These are phyloP conservation scores for Phortica okadai DNA, from an alignment of 2,888 invertebrate genomes.

Conservation along the genomic window DNA sequence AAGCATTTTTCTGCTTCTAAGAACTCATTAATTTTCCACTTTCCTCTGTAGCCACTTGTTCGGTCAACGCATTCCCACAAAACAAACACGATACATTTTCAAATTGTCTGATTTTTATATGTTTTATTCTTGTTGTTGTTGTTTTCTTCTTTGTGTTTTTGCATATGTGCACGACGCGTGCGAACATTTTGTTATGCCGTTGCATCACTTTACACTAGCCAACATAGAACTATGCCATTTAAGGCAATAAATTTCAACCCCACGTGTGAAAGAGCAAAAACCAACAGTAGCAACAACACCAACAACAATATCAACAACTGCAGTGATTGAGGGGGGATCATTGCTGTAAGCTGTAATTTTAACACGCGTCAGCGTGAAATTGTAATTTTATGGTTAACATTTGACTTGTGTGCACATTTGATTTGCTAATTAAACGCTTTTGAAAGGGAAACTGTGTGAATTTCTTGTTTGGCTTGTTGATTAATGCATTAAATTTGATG, in stretches of 20 bases:
- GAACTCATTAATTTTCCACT: conserved; percentile 50
- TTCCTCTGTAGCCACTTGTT: conserved; percentile 46
- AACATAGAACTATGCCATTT: conserved; percentile 39
- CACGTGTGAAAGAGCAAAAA: conserved; percentile 47
- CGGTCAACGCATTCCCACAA: conserved; percentile 56
- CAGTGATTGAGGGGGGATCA: conserved; percentile 3
- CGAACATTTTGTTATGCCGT: conserved; percentile 47
- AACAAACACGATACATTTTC: conserved; percentile 54
- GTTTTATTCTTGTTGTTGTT: not conserved
- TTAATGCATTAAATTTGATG: not conserved
- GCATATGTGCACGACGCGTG: conserved; percentile 59
- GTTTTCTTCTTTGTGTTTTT: conserved; percentile 43
- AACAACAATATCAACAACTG: conserved; percentile 34
- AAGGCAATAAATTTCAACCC: conserved; percentile 65
- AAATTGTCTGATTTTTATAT: not conserved
- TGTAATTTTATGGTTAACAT: conserved; percentile 46
- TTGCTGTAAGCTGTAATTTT: conserved; percentile 37
- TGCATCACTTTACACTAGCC: conserved; percentile 37
- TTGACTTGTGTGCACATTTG: not conserved
- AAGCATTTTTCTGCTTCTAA: conserved; percentile 47
- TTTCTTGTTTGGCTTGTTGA: too few species aligned
- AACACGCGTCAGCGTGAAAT: conserved; percentile 43
- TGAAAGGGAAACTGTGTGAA: not conserved
- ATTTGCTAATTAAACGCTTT: not conserved
- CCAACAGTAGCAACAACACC: conserved; percentile 65